These are phyloP conservation scores for Huso huso DNA, from an alignment of 2,797 vertebrate genomes.

Conservation along the genomic window DNA sequence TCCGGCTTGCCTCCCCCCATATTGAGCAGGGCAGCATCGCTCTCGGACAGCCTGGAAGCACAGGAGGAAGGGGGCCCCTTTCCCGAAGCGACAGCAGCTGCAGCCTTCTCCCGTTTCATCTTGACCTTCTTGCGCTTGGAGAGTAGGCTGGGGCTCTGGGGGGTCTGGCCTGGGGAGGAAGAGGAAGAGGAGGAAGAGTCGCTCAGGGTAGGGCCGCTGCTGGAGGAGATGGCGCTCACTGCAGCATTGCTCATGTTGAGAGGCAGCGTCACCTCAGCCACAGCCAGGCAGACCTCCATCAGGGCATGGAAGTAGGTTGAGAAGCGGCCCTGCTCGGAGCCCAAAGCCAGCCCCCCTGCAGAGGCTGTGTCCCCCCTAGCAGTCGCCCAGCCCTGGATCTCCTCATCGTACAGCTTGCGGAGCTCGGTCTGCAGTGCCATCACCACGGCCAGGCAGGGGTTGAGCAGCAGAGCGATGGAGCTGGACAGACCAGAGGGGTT, in stretches of 20 bases:
- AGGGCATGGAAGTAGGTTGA: constrained; percentile 94
- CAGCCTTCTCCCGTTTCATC: constrained; percentile 87
- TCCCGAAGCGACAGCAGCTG: constrained; percentile 61
- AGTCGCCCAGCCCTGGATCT: constrained; percentile 85
- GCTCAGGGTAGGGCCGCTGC: constrained; percentile 80
- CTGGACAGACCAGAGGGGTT: constrained; percentile 76
- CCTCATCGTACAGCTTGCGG: constrained; percentile 86
- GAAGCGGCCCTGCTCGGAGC: constrained; percentile 81
- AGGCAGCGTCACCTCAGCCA: constrained; percentile 89
- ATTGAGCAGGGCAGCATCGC: constrained; percentile 72
- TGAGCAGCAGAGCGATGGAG: constrained; percentile 88
- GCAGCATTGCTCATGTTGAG: constrained; percentile 78
- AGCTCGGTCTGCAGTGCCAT: constrained; percentile 94
- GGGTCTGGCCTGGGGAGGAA: constrained; percentile 90
- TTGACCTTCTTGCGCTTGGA: constrained; percentile 97
- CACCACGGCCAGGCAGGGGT: constrained; percentile 90
- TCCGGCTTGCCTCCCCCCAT: constrained; percentile 91
- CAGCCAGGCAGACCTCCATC: constrained; percentile 91
- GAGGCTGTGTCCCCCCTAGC: constrained; percentile 60
- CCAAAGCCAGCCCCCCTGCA: constrained; percentile 50
- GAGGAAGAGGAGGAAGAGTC: constrained; percentile 93
- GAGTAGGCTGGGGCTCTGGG: constrained; percentile 89
- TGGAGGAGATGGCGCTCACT: constrained; percentile 69
- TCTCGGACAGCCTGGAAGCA: constrained; percentile 60
- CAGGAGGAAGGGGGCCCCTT: constrained; percentile 64